Percentiles rank a stretch among this genome's conserved stretches.
These are phyloP conservation scores for Pseudomyrmex concolor DNA, from an alignment of 1,140 invertebrate species.

Conservation along the genomic window DNA sequence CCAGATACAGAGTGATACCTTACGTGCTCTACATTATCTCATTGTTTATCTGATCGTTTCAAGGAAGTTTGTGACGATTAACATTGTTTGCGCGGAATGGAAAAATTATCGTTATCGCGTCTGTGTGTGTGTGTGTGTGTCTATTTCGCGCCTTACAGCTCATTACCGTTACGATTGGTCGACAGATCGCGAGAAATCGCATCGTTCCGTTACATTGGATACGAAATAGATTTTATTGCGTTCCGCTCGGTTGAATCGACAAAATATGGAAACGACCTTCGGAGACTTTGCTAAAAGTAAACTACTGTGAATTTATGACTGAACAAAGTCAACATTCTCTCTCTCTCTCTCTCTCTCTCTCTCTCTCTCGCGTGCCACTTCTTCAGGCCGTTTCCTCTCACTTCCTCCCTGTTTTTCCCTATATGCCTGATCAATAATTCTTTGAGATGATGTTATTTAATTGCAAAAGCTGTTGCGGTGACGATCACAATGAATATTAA, in stretches of 20 bases:
- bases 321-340: slow-evolving; percentile 18
- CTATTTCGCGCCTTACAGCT: slow-evolving; percentile 3
- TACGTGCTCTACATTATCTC: too few relatives aligned
- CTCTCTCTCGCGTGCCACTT: background rate
- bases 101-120: background rate
- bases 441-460: slow-evolving; percentile 30
- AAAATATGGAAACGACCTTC: slow-evolving; percentile 61
- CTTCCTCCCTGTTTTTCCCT: background rate
- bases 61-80: background rate
- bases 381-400: background rate
- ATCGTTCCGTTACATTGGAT: slow-evolving; percentile 10
- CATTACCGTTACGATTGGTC: slow-evolving; percentile 13
- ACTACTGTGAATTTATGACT: slow-evolving; percentile 60
- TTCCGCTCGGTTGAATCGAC: slow-evolving; percentile 62
- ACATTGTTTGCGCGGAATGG: background rate
- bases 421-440: background rate
- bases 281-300: slow-evolving; percentile 52
- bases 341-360: background rate
- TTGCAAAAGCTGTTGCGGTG: background rate
- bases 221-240: slow-evolving; percentile 61
- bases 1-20: too few relatives aligned
- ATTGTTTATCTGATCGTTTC: too few relatives aligned
- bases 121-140: too few relatives aligned
- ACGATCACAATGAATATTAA: slow-evolving; percentile 31
- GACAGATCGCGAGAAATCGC: slow-evolving; percentile 39